A percentile compares a stretch with the other conserved stretches of the same genome.
These are phyloP conservation scores for Ceyx melanurus DNA, from an alignment of 2,113 vertebrate species.

Conservation along the genomic window DNA sequence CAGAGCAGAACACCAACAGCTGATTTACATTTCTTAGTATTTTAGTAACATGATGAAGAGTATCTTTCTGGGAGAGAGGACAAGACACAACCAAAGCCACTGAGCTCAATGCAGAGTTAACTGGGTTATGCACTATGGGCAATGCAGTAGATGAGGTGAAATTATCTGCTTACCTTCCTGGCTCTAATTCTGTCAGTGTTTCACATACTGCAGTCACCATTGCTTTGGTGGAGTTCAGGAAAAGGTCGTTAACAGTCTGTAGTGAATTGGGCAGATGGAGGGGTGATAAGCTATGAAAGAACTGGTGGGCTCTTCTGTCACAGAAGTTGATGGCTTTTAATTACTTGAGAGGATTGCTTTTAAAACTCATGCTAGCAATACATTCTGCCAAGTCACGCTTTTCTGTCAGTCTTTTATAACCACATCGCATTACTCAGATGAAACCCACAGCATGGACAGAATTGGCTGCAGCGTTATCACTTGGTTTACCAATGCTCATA, in stretches of 20 bases:
- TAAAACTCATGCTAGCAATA: accelerated
- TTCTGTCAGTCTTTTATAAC: not conserved
- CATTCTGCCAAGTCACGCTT: not conserved
- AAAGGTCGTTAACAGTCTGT: not conserved
- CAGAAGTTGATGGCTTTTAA: not conserved
- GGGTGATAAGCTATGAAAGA: not conserved
- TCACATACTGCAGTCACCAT: not conserved
- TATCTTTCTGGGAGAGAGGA: not conserved
- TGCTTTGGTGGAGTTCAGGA: not conserved
- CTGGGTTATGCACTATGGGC: not conserved
- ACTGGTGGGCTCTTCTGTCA: not conserved
- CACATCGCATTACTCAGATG: not conserved
- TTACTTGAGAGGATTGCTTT: not conserved
- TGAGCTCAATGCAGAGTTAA: not conserved
- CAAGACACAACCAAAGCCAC: not conserved
- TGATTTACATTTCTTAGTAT: not conserved
- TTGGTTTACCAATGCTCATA: not conserved
- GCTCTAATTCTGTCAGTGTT: not conserved
- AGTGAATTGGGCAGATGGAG: not conserved
- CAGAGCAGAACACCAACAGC: not conserved
- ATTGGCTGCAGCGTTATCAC: not conserved
- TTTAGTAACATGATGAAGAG: not conserved
- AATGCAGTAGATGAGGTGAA: not conserved
- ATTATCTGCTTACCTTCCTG: not conserved
- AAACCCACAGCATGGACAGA: not conserved